Base-by-base conservation (phyloP, 2,888 invertebrate genomes). In the Gortyna flavago region DNA sequence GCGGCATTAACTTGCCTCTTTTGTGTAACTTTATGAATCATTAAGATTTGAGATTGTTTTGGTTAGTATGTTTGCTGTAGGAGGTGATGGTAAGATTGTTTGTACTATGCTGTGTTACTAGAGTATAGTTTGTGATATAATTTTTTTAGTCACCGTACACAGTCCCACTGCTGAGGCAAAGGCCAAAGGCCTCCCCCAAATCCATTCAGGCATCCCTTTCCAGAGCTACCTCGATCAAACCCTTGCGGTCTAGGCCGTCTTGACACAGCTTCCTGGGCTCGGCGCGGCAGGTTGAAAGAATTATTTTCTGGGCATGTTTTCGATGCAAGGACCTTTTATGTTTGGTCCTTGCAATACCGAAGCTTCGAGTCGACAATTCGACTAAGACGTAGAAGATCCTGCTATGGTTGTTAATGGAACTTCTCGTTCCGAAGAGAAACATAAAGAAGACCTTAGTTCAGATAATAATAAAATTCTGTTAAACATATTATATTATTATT, bases 1-100 rank as follows among this genome's bases (percentile, higher is more conserved):
- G 79, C 38, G 75, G 81, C 76, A 82, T 84, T 84, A 89, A 79
- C 51, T 81, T 69, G 76, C 44, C 65, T 79, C 70, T 74, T 69
- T 79, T 80, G 64, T 79, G 66, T 78, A 61, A 72, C 62, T 68
- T 80, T 57, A 68, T 80, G 78, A 77, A 80, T 73, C 69, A 77
- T 74, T 61, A 48, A 59, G 83, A 75, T 74, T 69, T 57, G 9
- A 79, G 72, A 73, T 84, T 71, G 57, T 62, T 81, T 65, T 69
- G 18, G 48, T 65, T 61, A 8, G 29, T 54, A 62, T 35, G 51
- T 71, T 71, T 77, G 71, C 13, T 48, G 9, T 54, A 1, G 25
- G 66, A 13, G 16, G 48, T 77, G 9, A 35, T 59, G 59, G 16
- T n/a, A 32, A 75, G 48, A 38, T 64, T 72, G 38, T 70, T 67